A percentile compares a stretch with the other conserved stretches of the same genome.
Evolutionary conservation across 2,113 vertebrate genomes (phyloP).

Genomic region (Psilopogon haemacephalus): DNA sequence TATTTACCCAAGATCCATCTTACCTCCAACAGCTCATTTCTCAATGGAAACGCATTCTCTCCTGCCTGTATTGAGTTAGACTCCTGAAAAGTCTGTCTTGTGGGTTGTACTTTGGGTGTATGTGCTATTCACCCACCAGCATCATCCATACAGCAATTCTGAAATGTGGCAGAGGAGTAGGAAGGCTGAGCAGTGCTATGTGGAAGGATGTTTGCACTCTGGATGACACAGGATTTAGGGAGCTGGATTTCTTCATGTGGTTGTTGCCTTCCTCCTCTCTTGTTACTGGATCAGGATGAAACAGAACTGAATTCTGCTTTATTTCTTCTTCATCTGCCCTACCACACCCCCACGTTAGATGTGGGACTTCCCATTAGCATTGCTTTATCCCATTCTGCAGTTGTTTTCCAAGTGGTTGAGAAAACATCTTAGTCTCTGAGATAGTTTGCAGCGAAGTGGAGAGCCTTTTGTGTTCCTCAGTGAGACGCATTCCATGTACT

Average conservation of each 20-base stretch:
- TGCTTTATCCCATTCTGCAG: neutral
- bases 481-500: neutral
- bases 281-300: constrained; percentile 45
- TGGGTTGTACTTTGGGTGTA: accelerated
- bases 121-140: neutral
- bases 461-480: neutral
- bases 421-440: neutral
- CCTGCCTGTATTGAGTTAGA: accelerated
- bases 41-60: neutral
- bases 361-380: neutral
- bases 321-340: neutral
- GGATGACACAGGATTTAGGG: neutral
- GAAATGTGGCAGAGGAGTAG: neutral
- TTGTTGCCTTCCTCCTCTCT: neutral
- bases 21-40: neutral
- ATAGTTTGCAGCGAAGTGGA: neutral
- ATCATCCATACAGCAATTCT: neutral
- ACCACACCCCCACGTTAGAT: neutral
- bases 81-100: neutral
- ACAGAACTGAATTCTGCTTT: neutral
- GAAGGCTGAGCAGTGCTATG: accelerated
- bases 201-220: neutral
- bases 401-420: neutral
- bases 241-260: constrained; percentile 50
- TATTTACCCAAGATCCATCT: accelerated